Evolutionary conservation across 2,888 invertebrate genomes (phyloP), one percentile per base, ranked within the genome.

Genomic region (Heliconius sara): DNA sequence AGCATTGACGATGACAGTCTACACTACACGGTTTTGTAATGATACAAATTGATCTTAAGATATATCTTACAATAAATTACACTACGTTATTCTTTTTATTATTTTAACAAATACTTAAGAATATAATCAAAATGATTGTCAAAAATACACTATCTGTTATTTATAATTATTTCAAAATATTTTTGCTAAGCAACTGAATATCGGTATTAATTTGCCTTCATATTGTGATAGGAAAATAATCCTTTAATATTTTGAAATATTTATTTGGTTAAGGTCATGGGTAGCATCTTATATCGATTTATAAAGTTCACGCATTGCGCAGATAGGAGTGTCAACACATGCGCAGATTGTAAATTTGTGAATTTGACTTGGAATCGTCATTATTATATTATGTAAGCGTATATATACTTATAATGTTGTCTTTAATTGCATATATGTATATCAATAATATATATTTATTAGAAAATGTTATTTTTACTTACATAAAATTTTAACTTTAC

Each of bases 251-350:
- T 68, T 39, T 25, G 0, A n/a, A 27, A 73, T 73, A 76, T 77
- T 72, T 73, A 25, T 63, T 80, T 34, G 66, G 30, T 27, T 72
- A 81, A 85, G 43, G 84, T 84, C 90, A n/a, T 88, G 89, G 90
- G 80, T 80, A 79, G 72, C 84, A 71, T 78, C 80, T 67, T 70
- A 76, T 89, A 93, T 93, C 87, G 94, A 93, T 92, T 86, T 81
- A 75, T 77, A 80, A 79, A 80, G 71, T 82, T 79, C 80, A 84
- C 85, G 84, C 86, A 87, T 83, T 91, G 91, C 92, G 93, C 92
- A 89, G 84, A 81, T 84, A 86, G 87, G 84, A 86, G 86, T 86
- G 86, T 81, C 80, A 78, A 87, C 87, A 90, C 90, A 91, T 91
- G 91, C 91, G 89, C 88, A 87, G 80, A 76, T 79, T 79, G 79